A percentile compares a stretch with the other conserved stretches of the same genome.
Evolutionary conservation across 2,797 vertebrate species (phyloP).

Genomic region (Tinamus major): DNA sequence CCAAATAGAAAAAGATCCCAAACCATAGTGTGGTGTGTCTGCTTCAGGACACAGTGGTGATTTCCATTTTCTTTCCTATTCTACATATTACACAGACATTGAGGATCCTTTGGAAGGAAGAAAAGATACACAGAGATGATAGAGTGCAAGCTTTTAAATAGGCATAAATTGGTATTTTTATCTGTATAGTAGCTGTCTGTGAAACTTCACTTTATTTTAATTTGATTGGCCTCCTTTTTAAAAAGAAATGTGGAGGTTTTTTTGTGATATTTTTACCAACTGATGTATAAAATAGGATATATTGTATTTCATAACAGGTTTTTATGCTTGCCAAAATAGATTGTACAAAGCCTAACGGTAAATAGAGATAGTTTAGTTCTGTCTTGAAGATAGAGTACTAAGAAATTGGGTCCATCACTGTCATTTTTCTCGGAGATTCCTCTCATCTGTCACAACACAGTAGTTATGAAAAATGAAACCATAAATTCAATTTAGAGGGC

Average conservation of each 20-base stretch:
- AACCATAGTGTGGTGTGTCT: not conserved
- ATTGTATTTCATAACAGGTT: slow-evolving; percentile 65
- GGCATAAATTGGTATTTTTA: not conserved
- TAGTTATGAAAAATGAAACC: slow-evolving; percentile 86
- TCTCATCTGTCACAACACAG: slow-evolving; percentile 82
- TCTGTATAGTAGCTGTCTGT: not conserved
- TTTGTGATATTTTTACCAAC: slow-evolving; percentile 12
- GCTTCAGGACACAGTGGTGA: not conserved
- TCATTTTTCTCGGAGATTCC: slow-evolving; percentile 79
- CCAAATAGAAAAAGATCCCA: not conserved
- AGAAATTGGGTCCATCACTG: slow-evolving; percentile 77
- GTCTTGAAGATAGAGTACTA: slow-evolving; percentile 66
- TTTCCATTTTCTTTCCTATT: not conserved
- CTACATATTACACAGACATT: not conserved
- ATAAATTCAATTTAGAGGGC: slow-evolving; percentile 87
- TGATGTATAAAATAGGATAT: slow-evolving; percentile 44
- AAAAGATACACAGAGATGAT: not conserved
- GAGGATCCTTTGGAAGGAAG: not conserved
- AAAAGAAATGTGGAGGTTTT: slow-evolving; percentile 36
- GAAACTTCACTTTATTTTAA: slow-evolving; percentile 28
- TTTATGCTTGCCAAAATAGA: slow-evolving; percentile 79
- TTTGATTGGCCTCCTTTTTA: slow-evolving; percentile 53
- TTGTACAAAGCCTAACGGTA: slow-evolving; percentile 67
- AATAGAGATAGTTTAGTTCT: slow-evolving; percentile 75
- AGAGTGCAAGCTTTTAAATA: slow-evolving; percentile 11